Evolutionary conservation across 2,113 vertebrate species (phyloP), one percentile per base, ranked within the genome.

Genomic region (Urocynchramus pylzowi): DNA sequence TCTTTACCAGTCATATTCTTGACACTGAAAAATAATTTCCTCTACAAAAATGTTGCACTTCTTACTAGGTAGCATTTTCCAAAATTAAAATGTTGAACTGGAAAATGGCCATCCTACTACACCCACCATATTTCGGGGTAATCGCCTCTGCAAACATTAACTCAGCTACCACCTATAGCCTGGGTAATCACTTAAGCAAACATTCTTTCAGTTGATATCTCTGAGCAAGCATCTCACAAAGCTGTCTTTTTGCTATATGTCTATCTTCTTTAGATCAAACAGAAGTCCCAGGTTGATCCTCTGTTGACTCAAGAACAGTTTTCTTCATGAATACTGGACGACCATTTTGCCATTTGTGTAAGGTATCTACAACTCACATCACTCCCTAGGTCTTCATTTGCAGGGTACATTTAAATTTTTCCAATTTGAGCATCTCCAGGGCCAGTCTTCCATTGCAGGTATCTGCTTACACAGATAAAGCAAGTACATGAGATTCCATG

Each of bases 91-190:
- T 39, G 35, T 79, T 87, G 79, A 92, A 68, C 17, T 67, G 49
- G 73, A 92, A 86, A 94, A 60, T 73, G 28, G 7, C 28, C 57
- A 79, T 57, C 19, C 69, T 82, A 21, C 52, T 82, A 75, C 11
- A 8, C 16, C 77, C 76, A 76, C 57, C 61, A 30, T 75, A 75
- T 89, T 82, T 65, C 27, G 16, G 28, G 13, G 57, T 93, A 96
- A 91, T 93, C 81, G 91, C 33, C 57, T 89, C 78, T 87, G 70
- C 61, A 96, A 92, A 95, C 81, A 89, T 79, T 91, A 96, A 77
- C 84, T 94, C 84, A 83, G 49, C 70, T 91, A 94, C 73, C 42
- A 68, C 67, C 61, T 89, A 86, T 85, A 91, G 41, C n/a, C 67
- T 39, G 31, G 13, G 33, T 89, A 94, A 89, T 89, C n/a, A 0